Base-by-base conservation (phyloP, 2,113 vertebrate species). In the Trogon surrucura region DNA sequence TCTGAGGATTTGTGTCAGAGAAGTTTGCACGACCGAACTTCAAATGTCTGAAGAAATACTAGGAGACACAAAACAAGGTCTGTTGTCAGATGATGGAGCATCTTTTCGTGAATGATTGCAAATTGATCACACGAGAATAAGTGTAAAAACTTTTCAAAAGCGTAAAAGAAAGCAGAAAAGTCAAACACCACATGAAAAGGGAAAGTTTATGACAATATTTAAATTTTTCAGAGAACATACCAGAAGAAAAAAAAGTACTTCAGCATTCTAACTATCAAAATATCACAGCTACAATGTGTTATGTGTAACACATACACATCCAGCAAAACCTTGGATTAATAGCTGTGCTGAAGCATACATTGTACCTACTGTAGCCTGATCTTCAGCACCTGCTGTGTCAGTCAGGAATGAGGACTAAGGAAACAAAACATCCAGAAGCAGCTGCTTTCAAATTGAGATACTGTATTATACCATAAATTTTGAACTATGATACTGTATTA, bases 271-370 rank as follows among this genome's bases (percentile, higher is more conserved):
- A 4, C 67, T 71, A 50, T 29, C 41, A 22, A 4, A 23, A 3
- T 66, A 45, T 45, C 23, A 22, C 10, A 62, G 9, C 34, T 48
- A 7, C 50, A 56, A 23, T 22, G 20, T 65, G 5, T 32, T 72
- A 6, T 20, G 29, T 14, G 29, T 17, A 56, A 13, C 2, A 12
- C 1, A 5, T 12, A 26, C 2, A 3, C 22, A 4, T 38, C 50
- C 41, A 57, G 19, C 3, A 83, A 65, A 75, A 86, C 16, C 5
- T 8, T 56, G 26, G 5, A 44, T 64, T 75, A 36, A 26, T 36
- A 56, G 6, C 11, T 86, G 5, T 17, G 15, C 29, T 77, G 41
- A 77, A 38, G 17, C 18, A 29, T 4, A 34, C 6, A 32, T 4
- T 18, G 10, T 4, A 57, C 65, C 12, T 32, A 16, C 41, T 61